Base-by-base conservation (phyloP, 2,888 invertebrate genomes). In the Agrypnus murinus region DNA sequence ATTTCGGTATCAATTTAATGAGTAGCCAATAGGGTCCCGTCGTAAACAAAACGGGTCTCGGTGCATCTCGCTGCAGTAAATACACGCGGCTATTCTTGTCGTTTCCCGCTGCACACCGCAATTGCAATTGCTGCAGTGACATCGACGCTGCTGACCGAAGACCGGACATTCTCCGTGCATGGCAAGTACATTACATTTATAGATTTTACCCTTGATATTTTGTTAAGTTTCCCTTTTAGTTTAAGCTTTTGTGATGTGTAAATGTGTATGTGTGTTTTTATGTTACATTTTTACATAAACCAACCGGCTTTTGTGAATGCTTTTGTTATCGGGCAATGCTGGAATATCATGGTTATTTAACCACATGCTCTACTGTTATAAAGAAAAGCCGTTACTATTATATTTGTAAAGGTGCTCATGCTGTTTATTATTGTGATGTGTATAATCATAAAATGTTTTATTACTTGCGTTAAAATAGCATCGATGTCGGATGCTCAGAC, bases 81-180 rank as follows among this genome's bases (percentile, higher is more conserved):
- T 71, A 67, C 73, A 65, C 74, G 74, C 76, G 74, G 68, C 58
- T 71, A 65, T 73, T 71, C 64, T 69, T 69, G 72, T 68, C 70
- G 25, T 66, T 58, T 38, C 66, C 60, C 70, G 60, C 72, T 62
- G 62, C 68, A 66, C 63, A 38, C 58, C 63, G 60, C 67, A 58
- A 58, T 62, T 43, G 50, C 58, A 71, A 67, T 53, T 43, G 62
- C 66, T 57, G 64, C 67, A 67, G 71, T 71, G 71, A 71, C 71
- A 67, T 67, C 71, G 62, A 48, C 65, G 71, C 57, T 71, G 71
- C 59, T 71, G 71, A 71, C 62, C 67, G 57, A 57, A 67, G 62
- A 67, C 46, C 63, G 67, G 59, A 68, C 64, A 55, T 63, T 75
- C 68, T 55, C 70, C 72, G 75, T 77, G 76, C 75, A 76, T 73